Conservation (phyloP, 1,140 invertebrate species). For the Trachymyrmex cornetzi region DNA sequence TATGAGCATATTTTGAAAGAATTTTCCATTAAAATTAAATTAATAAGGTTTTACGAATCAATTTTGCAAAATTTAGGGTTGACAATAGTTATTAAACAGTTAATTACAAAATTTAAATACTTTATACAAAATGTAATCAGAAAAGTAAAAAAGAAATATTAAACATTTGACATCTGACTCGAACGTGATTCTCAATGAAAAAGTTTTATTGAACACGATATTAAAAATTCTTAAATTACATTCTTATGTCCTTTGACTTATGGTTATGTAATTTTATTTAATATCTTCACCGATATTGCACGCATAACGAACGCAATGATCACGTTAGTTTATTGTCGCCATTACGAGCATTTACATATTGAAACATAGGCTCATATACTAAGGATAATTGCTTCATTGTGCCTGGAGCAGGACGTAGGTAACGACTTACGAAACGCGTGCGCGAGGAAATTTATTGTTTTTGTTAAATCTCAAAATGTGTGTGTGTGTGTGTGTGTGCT, state of each 20-base stretch:
- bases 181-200: neutral
- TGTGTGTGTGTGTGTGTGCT: no score
- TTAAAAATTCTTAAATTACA: neutral
- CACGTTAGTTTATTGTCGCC: constrained; percentile 28
- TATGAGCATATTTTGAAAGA: neutral
- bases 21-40: neutral
- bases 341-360: constrained; percentile 41
- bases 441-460: constrained; percentile 66
- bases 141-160: neutral
- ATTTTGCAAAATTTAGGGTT: neutral
- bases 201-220: neutral
- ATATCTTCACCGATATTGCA: neutral
- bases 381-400: constrained; percentile 47
- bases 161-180: neutral
- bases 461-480: constrained; percentile 44
- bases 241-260: neutral
- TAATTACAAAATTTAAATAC: neutral
- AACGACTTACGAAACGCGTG: constrained; percentile 21
- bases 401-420: neutral
- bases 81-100: neutral
- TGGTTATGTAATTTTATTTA: neutral
- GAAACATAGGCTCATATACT: constrained; percentile 28
- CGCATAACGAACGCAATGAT: neutral
- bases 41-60: neutral
- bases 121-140: neutral